These are phyloP conservation scores for Platygyra sinensis DNA, from an alignment of 64 coral and sea anemone genomes.

Conservation along the genomic window DNA sequence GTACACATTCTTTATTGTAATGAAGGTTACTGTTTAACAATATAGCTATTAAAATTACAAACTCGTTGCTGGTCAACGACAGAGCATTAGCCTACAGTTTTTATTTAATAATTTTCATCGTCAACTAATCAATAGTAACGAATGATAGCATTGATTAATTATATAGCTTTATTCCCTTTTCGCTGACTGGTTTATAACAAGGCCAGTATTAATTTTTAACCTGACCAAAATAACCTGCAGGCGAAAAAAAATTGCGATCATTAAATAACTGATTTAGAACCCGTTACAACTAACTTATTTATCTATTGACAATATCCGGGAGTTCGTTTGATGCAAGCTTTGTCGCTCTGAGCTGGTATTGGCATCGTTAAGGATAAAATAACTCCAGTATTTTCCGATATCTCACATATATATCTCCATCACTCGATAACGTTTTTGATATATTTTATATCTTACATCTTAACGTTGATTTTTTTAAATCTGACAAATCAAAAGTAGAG, in stretches of 20 bases:
- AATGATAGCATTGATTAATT: background rate
- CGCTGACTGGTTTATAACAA: background rate
- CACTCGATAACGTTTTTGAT: too few species aligned
- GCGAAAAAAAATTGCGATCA: too few species aligned
- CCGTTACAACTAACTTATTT: background rate
- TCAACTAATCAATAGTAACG: constrained; percentile 1
- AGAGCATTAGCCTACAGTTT: background rate
- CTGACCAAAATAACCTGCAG: too few species aligned
- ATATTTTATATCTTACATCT: too few species aligned
- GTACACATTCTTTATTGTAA: constrained; percentile 13
- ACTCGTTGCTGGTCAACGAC: background rate
- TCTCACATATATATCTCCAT: too few species aligned
- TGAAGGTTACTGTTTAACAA: background rate
- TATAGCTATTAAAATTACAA: constrained; percentile 31
- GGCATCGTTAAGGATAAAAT: too few species aligned
- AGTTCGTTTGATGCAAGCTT: too few species aligned
- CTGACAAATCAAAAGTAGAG: too few species aligned
- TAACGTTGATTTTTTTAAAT: too few species aligned
- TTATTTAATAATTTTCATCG: background rate
- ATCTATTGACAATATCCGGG: too few species aligned
- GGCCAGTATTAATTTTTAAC: background rate
- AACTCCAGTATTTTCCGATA: too few species aligned
- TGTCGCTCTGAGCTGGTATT: too few species aligned
- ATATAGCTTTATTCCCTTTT: background rate
- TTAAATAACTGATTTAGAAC: background rate